Percentiles rank a stretch among this genome's conserved stretches.
These are phyloP conservation scores for Salvelinus namaycush DNA, from an alignment of 2,113 vertebrate genomes.

Conservation along the genomic window DNA sequence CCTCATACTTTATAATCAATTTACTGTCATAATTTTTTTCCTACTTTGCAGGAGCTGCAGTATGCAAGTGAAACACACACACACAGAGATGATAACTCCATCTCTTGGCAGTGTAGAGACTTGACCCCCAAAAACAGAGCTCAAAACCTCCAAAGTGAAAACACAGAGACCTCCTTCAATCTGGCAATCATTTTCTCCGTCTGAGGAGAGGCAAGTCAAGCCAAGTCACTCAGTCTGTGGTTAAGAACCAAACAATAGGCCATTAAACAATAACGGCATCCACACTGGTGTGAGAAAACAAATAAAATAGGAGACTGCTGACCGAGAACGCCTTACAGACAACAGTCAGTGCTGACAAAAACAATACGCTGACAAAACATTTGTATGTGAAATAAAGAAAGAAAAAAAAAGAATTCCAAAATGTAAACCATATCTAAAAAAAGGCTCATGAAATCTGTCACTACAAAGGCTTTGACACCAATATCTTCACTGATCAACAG, in stretches of 20 bases:
- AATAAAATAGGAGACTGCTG: conserved; percentile 7
- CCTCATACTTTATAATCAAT: too few species aligned
- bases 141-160: not conserved
- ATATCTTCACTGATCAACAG: too few species aligned
- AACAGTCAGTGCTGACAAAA: too few species aligned
- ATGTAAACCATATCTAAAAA: not conserved
- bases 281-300: conserved; percentile 1
- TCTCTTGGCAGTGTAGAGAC: not conserved
- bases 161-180: not conserved
- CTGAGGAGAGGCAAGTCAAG: not conserved
- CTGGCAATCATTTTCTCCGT: conserved; percentile 12
- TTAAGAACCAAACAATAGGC: conserved; percentile 8
- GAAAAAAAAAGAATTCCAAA: not conserved
- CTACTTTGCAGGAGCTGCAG: not conserved
- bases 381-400: not conserved
- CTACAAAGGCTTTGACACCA: too few species aligned
- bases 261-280: conserved; percentile 9
- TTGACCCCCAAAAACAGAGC: not conserved
- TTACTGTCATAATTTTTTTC: too few species aligned
- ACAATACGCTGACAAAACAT: too few species aligned
- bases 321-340: conserved; percentile 10
- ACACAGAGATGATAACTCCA: not conserved
- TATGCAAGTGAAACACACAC: not conserved
- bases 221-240: not conserved
- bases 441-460: not conserved